Conservation (phyloP, 1,140 invertebrate genomes). For the Sycophaga agraensis region DNA sequence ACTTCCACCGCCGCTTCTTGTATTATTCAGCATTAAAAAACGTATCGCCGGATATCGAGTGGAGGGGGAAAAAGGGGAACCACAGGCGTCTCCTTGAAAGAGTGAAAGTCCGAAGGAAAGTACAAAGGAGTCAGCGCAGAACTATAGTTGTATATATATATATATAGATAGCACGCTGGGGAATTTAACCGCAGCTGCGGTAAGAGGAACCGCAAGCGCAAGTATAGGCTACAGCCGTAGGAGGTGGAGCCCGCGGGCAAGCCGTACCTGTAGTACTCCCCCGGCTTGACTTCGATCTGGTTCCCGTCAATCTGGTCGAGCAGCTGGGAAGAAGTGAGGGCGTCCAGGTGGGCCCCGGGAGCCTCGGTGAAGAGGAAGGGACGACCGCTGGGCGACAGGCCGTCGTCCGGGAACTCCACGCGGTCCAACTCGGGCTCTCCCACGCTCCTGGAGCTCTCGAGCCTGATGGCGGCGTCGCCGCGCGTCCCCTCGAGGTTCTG, state of each 20-base stretch:
- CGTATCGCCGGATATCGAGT: too few relatives aligned
- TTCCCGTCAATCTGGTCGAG: conserved; percentile 51
- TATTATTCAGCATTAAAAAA: too few relatives aligned
- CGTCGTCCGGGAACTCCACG: conserved; percentile 22
- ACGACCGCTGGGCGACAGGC: not conserved
- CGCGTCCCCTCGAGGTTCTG: conserved; percentile 40
- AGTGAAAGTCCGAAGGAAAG: too few relatives aligned
- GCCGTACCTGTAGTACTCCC: conserved; percentile 48
- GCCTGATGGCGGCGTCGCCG: conserved; percentile 32
- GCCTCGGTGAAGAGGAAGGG: not conserved
- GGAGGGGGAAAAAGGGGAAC: too few relatives aligned
- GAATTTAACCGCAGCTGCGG: too few relatives aligned
- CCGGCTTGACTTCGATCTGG: conserved; percentile 52
- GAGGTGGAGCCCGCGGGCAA: too few relatives aligned
- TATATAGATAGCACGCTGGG: too few relatives aligned
- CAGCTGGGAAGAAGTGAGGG: conserved; percentile 45
- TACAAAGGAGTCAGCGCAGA: too few relatives aligned
- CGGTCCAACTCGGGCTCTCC: conserved; percentile 18
- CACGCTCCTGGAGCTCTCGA: conserved; percentile 48
- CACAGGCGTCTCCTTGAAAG: too few relatives aligned
- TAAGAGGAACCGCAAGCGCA: not conserved
- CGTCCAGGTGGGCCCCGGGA: conserved; percentile 32
- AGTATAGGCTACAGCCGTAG: too few relatives aligned
- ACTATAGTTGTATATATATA: too few relatives aligned
- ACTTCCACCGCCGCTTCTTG: too few relatives aligned